Evolutionary conservation across 2,797 vertebrate genomes (phyloP), one percentile per base, ranked within the genome.

Genomic region (Staurois parvus): DNA sequence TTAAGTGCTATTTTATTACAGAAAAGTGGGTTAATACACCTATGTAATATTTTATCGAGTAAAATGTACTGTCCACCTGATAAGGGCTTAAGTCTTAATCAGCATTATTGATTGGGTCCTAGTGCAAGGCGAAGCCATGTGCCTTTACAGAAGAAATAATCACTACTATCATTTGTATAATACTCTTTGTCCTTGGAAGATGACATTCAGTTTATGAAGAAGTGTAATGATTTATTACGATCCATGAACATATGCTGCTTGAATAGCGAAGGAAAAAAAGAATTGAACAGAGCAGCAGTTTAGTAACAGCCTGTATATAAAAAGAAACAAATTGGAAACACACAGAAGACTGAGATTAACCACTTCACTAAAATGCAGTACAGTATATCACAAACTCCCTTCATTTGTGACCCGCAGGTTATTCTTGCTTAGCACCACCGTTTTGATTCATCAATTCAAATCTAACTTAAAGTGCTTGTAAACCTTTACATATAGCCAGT

Each of bases 121-220:
- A 68, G 56, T 32, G 56, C 59, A 83, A 28, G 30, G 68, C 52
- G 5, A 74, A 19, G 75, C 75, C 79, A 74, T 77, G 79, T 76
- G 85, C 66, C 79, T 77, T 82, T 70, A 77, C 73, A 64, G 52
- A 64, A 83, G 48, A 86, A 83, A 72, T 67, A 79, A 87, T 83
- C 69, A 74, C 74, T 69, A 79, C 48, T 76, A 87, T 78, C 28
- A 79, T 83, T 87, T 73, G 40, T 74, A 52, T 87, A 87, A 87
- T 87, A 72, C 80, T 42, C 52, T 56, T 59, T 74, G 85, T 42
- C 80, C 85, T 87, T 87, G 80, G 52, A 28, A 34, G 48, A 70
- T 87, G 80, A 79, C 80, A 83, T 87, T 83, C 56, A 34, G 34
- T 82, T 67, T 67, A n/a, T 82, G 70, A 75, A 83, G 72, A 83